Percentiles rank a stretch among this genome's conserved stretches.
Evolutionary conservation across 2,888 invertebrate species (phyloP).

Genomic region (Cryptocephalus moraei): DNA sequence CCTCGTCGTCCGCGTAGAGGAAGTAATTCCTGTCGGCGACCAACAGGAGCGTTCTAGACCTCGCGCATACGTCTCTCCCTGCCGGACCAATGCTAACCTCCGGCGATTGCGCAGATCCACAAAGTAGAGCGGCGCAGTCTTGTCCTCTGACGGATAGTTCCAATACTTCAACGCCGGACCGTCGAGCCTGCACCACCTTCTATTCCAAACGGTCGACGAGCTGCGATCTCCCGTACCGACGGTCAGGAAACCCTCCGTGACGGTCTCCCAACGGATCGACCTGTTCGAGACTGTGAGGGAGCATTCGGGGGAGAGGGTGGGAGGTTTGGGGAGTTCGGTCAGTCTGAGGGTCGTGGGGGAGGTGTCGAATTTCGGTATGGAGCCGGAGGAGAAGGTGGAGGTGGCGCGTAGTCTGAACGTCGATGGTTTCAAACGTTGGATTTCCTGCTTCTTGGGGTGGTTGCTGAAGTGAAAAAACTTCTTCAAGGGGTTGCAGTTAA

Average conservation of each 20-base stretch:
- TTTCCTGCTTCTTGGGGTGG: constrained; percentile 3
- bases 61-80: constrained; percentile 17
- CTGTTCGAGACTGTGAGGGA: too few relatives aligned
- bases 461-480: constrained; percentile 13
- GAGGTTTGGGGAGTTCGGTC: too few relatives aligned
- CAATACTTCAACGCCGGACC: constrained; percentile 16
- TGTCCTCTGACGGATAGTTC: constrained; percentile 21
- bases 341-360: too few relatives aligned
- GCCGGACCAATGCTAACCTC: constrained; percentile 9
- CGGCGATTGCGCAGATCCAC: constrained; percentile 12
- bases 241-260: constrained; percentile 15
- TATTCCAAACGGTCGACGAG: constrained; percentile 15
- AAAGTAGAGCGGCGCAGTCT: constrained; percentile 9
- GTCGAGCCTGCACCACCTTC: constrained; percentile 20
- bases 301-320: too few relatives aligned
- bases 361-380: neutral
- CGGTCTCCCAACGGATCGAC: constrained; percentile 1
- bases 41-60: constrained; percentile 15
- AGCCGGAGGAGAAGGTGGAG: constrained; percentile 9
- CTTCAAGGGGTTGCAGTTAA: constrained; percentile 15
- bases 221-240: constrained; percentile 12
- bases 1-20: constrained; percentile 11
- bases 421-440: constrained; percentile 9
- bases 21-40: constrained; percentile 13
- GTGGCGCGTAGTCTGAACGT: constrained; percentile 14